Base-by-base conservation (phyloP, 1,140 invertebrate genomes). In the Drosophila parabipectinata region DNA sequence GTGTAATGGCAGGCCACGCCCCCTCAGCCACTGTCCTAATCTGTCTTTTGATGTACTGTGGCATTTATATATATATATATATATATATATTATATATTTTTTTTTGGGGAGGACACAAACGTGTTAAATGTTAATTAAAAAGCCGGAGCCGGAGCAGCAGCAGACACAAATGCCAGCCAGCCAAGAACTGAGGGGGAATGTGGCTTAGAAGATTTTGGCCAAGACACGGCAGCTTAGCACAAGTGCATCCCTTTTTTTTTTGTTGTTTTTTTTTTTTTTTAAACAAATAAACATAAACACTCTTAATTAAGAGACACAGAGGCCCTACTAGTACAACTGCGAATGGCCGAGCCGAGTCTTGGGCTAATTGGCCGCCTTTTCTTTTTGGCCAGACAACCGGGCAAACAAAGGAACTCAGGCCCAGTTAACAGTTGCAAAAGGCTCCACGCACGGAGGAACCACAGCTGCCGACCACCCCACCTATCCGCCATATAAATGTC, bases 91-190 rank as follows among this genome's bases (percentile, higher is more conserved):
- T 21, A 3, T 21, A 3, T 21, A 21, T 72, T 85, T 77, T 83
- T 78, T 69, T 68, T 47, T 21, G 15, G 15, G 15, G 9, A n/a
- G 52, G 26, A n/a, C 30, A 56, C 69, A 56, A 77, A 81, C 78
- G 82, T 85, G 82, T 85, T 85, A 85, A 87, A 85, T 85, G 78
- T 82, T 87, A 85, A 85, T 85, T 85, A 88, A 85, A 85, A 85
- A 85, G 82, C 66, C 78, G 63, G 60, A 59, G 55, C 39, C 61
- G 63, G 14, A 18, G 14, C 41, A 5, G n/a, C 14, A 15, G 53
- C 15, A 7, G 9, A 59, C 24, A 37, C 21, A 54, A 54, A 39
- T 9, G 18, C 21, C 8, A 28, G 18, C 21, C 8, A 28, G 3
- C 3, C 8, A 54, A 51, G 32, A 52, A 59, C 1, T 18, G 21